Conservation (phyloP, 2,888 invertebrate species). For the Alsophila aescularia region DNA sequence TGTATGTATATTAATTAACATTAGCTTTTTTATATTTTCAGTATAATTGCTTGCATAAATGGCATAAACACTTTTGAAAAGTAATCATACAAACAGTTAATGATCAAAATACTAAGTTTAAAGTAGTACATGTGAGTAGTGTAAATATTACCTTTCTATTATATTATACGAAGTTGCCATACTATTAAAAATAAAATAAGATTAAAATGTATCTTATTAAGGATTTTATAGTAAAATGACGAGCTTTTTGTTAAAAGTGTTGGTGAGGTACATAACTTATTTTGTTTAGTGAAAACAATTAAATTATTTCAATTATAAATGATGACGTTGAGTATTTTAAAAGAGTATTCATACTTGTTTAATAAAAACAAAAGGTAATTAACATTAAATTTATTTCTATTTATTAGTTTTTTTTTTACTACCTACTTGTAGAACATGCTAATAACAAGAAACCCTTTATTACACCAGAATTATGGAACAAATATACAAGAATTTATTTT, state of each 20-base stretch:
- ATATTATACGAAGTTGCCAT: constrained; percentile 70
- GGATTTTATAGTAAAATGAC: constrained; percentile 50
- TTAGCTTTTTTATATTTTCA: neutral
- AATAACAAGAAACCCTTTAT: too few species aligned
- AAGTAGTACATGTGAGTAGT: constrained; percentile 44
- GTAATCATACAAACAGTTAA: constrained; percentile 23
- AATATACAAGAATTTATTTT: too few species aligned
- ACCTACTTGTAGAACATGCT: too few species aligned
- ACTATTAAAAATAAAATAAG: constrained; percentile 43
- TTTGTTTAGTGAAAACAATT: too few species aligned
- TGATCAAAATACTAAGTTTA: constrained; percentile 33
- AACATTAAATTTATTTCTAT: too few species aligned
- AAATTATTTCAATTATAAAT: too few species aligned
- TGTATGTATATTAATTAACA: neutral
- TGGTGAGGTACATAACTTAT: too few species aligned
- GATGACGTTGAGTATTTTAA: too few species aligned
- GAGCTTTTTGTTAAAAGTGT: constrained; percentile 58
- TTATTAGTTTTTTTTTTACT: too few species aligned
- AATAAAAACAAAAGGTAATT: too few species aligned
- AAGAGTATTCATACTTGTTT: too few species aligned
- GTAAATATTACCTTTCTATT: constrained; percentile 47
- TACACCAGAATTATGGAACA: too few species aligned
- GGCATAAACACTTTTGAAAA: constrained; percentile 1
- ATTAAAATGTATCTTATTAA: constrained; percentile 36
- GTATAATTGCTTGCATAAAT: neutral